Evolutionary conservation across 2,797 vertebrate genomes (phyloP), one percentile per base, ranked within the genome.

Genomic region (Decapterus maruadsi): DNA sequence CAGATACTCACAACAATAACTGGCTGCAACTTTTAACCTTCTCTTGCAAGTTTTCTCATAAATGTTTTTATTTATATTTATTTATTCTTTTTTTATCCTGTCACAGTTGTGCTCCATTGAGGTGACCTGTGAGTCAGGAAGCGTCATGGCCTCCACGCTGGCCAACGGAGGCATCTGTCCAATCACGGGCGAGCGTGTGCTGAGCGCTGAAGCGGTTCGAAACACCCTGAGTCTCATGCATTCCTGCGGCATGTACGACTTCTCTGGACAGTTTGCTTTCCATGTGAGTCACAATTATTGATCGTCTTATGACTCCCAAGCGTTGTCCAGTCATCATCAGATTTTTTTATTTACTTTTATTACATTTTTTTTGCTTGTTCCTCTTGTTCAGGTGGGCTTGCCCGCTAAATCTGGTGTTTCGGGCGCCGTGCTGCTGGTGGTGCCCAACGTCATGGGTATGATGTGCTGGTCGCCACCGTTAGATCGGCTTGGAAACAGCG

Each of bases 141-240:
- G 97, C 6, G 96, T 98, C 80, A 96, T 98, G 93, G 97, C 96
- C 2, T 96, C 97, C 89, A 97, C 97, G 0, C 91, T 98, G 68
- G 97, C 97, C 89, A 98, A 98, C 0, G 96, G 97, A 0, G 97
- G 97, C 11, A 97, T 98, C 86, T 97, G 97, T 87, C 97, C 97
- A 72, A 98, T 96, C 92, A 97, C 97, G 42, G 96, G 95, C 4
- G 95, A 97, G 85, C 95, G 90, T 0, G 95, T 97, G 67, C 92
- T 98, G 75, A 97, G 96, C 0, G 92, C 96, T 0, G 97, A 97
- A 65, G 96, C 97, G 0, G 96, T 98, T 57, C 95, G 97, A 14
- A 97, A 97, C 94, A 98, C 97, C 17, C 92, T 97, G 77, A 97
- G 96, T 83, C 96, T 97, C 86, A 97, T 98, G 97, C 96, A 97